phyloP scores from a whole-genome alignment of 2,797 vertebrate species.

The Tolypeutes matacus region DNA sequence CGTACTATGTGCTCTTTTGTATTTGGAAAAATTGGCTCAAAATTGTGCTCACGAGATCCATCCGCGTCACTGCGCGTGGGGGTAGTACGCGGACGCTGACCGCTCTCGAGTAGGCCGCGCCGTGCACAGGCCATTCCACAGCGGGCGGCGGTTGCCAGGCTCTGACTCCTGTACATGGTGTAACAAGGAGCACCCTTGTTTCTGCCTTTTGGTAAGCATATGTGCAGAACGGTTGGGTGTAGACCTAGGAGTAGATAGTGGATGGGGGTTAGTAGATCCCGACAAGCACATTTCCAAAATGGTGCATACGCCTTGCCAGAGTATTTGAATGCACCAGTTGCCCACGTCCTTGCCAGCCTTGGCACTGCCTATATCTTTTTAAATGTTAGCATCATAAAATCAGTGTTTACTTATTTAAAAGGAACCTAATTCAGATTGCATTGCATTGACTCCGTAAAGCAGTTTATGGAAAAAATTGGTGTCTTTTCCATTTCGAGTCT shows the following conservation, averaged over 20 bases:
- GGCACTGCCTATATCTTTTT: neutral
- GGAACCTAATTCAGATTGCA: neutral
- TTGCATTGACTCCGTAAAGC: neutral
- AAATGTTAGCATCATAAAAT: neutral
- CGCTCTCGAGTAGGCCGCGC: neutral
- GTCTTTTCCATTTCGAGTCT: too few relatives aligned
- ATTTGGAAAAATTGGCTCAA: too few relatives aligned
- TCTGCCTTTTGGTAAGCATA: too few relatives aligned
- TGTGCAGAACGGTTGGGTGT: too few relatives aligned
- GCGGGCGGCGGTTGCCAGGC: neutral
- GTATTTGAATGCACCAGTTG: too few relatives aligned
- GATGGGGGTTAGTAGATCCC: accelerated
- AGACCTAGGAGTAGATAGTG: neutral
- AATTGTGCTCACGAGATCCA: too few relatives aligned
- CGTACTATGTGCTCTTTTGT: too few relatives aligned
- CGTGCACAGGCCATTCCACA: accelerated
- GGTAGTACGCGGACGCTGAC: accelerated
- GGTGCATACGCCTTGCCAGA: neutral
- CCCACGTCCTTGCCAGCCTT: neutral
- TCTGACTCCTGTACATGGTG: neutral
- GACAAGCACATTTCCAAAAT: neutral
- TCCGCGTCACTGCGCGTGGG: too few relatives aligned
- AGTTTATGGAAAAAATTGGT: too few relatives aligned
- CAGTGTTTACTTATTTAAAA: neutral
- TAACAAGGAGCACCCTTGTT: too few relatives aligned